Base-by-base conservation (phyloP, 2,888 invertebrate genomes). In the Tanytarsus gracilentus region DNA sequence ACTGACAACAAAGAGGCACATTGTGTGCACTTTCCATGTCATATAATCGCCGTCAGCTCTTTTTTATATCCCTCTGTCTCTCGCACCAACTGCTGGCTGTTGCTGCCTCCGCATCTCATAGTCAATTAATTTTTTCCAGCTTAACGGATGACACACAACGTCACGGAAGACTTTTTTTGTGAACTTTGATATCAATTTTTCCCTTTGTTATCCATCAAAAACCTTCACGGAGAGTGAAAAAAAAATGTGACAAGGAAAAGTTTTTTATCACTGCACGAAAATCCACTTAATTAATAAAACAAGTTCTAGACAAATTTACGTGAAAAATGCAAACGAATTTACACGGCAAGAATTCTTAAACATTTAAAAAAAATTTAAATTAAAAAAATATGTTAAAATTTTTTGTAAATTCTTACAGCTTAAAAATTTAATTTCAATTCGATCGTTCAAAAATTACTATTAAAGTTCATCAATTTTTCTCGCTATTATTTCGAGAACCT, bases 51-150 rank as follows among this genome's bases (percentile, higher is more conserved):
- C 51, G 21, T 21, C 51, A 51, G 30, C 51, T 51, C 23, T 49
- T 49, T 49, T n/a, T 26, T 21, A n/a, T 8, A 25, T 21, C 8
- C n/a, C 4, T 49, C 7, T 49, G 36, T 16, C 16, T n/a, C 14
- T 36, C n/a, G 16, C 16, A 14, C 2, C n/a, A 1, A 1, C 4
- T 14, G 36, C 21, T 44, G 8, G n/a, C n/a, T n/a, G n/a, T 39
- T 39, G n/a, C n/a, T 39, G 14, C 14, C 39, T 39, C 5, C 39
- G 29, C 16, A 16, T 30, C 51, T 51, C 16, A 8, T 29, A 51
- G 51, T 29, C 51, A 51, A 51, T 51, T 51, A 51, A 51, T 51
- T 51, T 44, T 18, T n/a, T n/a, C n/a, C n/a, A n/a, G n/a, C n/a
- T n/a, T n/a, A n/a, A n/a, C n/a, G n/a, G n/a, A n/a, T n/a, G n/a